Evolutionary conservation across 1,140 invertebrate species (phyloP), one percentile per base, ranked within the genome.

Genomic region (Chironomus striatipennis): DNA sequence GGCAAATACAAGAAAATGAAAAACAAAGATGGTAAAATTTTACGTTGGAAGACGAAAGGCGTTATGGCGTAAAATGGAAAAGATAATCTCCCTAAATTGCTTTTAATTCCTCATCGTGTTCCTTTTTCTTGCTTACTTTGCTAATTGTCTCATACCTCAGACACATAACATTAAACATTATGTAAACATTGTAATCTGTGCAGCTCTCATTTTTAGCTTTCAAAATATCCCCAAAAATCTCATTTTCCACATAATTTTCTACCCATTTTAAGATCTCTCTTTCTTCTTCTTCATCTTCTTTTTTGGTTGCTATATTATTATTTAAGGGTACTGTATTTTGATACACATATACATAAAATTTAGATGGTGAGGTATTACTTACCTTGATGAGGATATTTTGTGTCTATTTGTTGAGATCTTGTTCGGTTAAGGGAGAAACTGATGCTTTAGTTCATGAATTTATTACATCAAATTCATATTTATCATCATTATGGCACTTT

Each of bases 381-480:
- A 34, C 24, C 24, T 34, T 34, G 24, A 34, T 34, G 24, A 34
- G 24, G 24, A 34, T 34, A 34, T 34, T 34, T 34, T 34, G 5
- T 5, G n/a, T 34, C 24, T 34, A 34, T 34, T 34, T 34, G 24
- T 34, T 34, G 24, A 34, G 24, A 34, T 34, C 24, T 34, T 34
- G 24, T 34, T 34, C 5, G 24, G 1, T 57, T 47, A 47, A 3
- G 9, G 9, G 12, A 12, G 5, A 57, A 12, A 7, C 15, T n/a
- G 12, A 57, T 12, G 47, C n/a, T 57, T 57, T n/a, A n/a, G 47
- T 57, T 57, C 47, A 57, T 20, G 65, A 70, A 70, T 70, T 70
- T 70, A 70, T 70, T 70, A 70, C 65, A 70, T 70, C 65, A 70
- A 70, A 18, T 20, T 70, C 65, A 70, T 70, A 70, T 70, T 70